Base-by-base conservation (phyloP, 2,113 vertebrate species). In the Trogon melanurus region DNA sequence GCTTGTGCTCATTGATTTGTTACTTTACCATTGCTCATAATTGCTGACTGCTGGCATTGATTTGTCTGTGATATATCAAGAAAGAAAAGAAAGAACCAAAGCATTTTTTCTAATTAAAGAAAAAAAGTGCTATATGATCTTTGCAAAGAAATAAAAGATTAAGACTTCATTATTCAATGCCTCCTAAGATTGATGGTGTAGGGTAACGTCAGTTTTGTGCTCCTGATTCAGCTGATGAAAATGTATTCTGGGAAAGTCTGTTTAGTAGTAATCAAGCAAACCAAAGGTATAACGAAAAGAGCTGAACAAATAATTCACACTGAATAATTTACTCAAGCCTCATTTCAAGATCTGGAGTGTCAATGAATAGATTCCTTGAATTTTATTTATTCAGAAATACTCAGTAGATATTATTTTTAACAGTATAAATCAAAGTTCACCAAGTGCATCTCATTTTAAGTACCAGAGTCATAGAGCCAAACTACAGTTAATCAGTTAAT, bases 271-370 rank as follows among this genome's bases (percentile, higher is more conserved):
- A 95, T 95, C 91, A 96, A 93, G 87, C 26, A 96, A 94, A 80
- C 60, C 64, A 70, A 88, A 80, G 66, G 54, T 85, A 85, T 92
- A 96, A 96, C 91, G 88, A 94, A 85, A 75, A 88, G 60, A 92
- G 41, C n/a, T 93, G 91, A 97, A 89, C 80, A 97, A 96, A 95
- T 96, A 97, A 97, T 97, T 96, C 91, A 92, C 95, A 45, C 82
- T 95, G 95, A 96, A 96, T 96, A 96, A 97, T 96, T 96, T 95
- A 85, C 65, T 95, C 54, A 76, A 71, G 54, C 15, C 62, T 94
- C 1, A 0, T 88, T 94, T 88, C 1, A 4, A 76, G 36, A 89
- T 88, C 45, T 79, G 58, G 47, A 88, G 70, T 66, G 54, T 58
- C 84, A 85, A 71, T 95, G 58, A 96, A 67, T 17, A 72, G 54